phyloP scores from a whole-genome alignment of 53 echinoderm and acorn worm species.

The Holothuria leucospilota region DNA sequence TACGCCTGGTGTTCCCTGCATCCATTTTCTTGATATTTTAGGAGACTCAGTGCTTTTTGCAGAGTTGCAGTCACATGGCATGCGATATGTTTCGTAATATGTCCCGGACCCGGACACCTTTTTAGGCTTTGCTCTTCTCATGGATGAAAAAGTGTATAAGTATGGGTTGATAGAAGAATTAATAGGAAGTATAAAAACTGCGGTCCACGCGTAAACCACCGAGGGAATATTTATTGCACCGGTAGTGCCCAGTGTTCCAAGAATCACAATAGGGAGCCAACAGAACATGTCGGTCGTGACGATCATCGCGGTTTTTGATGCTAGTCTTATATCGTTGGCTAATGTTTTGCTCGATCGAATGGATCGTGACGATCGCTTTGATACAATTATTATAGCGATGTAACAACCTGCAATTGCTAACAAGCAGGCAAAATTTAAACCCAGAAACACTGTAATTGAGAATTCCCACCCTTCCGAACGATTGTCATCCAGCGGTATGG shows the following conservation, averaged over 20 bases:
- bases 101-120: too few species aligned
- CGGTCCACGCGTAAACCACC: constrained; percentile 84
- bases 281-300: constrained; percentile 89
- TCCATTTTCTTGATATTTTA: too few species aligned
- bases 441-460: constrained; percentile 78
- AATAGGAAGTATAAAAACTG: constrained; percentile 90
- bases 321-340: constrained; percentile 68
- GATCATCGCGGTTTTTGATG: constrained; percentile 75
- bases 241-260: constrained; percentile 71
- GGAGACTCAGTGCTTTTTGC: too few species aligned
- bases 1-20: too few species aligned
- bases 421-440: constrained; percentile 76
- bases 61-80: too few species aligned
- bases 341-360: constrained; percentile 63
- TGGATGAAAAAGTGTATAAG: constrained; percentile 87
- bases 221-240: constrained; percentile 74
- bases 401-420: constrained; percentile 80
- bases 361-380: constrained; percentile 73
- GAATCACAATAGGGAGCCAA: constrained; percentile 93
- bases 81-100: too few species aligned
- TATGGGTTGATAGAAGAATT: constrained; percentile 96
- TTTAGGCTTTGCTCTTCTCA: constrained; percentile 19
- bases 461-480: constrained; percentile 84
- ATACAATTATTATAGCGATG: constrained; percentile 71
- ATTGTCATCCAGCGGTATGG: constrained; percentile 74